Evolutionary conservation across 2,797 vertebrate species (phyloP), one percentile per base, ranked within the genome.

Genomic region (Phataginus tetradactyla): DNA sequence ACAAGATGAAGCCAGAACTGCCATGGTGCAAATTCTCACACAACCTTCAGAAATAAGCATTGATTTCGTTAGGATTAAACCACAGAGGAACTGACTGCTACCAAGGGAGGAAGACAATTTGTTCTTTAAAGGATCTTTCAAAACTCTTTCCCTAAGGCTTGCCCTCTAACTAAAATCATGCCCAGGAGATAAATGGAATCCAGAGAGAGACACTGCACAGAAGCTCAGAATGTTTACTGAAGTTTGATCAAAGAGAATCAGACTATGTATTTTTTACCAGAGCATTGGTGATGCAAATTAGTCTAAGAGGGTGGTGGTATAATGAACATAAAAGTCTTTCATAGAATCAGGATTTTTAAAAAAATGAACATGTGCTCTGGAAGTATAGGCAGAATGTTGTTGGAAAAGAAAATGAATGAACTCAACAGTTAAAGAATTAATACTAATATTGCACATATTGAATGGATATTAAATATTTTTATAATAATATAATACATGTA

Each of bases 1-100:
- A 97, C 72, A 97, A 97, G 79, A 97, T 95, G 91, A 96, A 94
- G 74, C 83, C 85, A 74, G 51, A 94, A 83, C 32, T 87, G 89
- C 42, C 68, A 85, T 75, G 86, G 94, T 96, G 88, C 90, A 97
- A 94, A 96, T 97, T 96, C 59, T 84, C 75, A 94, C 78, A 96
- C 39, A 94, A 93, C 90, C 91, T 96, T 97, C 86, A 96, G 88
- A 96, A 96, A 74, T 27, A 45, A 91, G 14, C 64, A 94, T 95
- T 93, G 92, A 51, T 96, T 94, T 96, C 13, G 69, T 93, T 85
- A 95, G 88, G 75, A 96, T 96, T 97, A 96, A 34, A 86, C 20
- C 34, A 96, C 91, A 97, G 66, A 94, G 21, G 37, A 96, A 91
- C 37, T 77, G 57, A 80, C 77, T 72, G 74, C 66, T 78, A 42